Evolutionary conservation across 2,797 vertebrate genomes (phyloP).

Genomic region (Intellagama lesueurii): DNA sequence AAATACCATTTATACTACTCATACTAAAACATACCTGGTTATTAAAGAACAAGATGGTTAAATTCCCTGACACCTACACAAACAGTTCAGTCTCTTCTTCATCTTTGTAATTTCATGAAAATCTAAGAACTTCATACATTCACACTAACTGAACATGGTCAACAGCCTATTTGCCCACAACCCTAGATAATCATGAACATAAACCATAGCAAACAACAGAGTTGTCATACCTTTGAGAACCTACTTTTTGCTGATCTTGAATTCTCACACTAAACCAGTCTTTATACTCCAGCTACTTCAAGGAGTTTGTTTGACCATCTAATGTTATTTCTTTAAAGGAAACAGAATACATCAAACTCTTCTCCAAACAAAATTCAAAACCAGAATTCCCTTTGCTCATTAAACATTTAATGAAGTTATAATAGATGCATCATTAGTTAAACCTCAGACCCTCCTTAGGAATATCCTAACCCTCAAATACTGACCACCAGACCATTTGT

Average conservation of each 20-base stretch:
- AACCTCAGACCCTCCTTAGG: background rate
- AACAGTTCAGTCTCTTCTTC: background rate
- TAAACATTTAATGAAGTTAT: background rate
- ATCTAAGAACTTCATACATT: background rate
- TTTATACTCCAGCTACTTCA: background rate
- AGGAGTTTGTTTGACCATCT: background rate
- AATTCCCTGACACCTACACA: background rate
- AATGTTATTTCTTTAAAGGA: background rate
- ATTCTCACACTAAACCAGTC: background rate
- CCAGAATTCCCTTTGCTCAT: background rate
- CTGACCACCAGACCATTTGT: rapidly evolving
- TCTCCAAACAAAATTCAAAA: background rate
- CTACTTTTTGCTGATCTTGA: too few species aligned
- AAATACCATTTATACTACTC: background rate
- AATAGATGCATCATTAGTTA: rapidly evolving
- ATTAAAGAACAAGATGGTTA: background rate
- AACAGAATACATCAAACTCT: background rate
- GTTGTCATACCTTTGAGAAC: too few species aligned
- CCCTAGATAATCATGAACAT: too few species aligned
- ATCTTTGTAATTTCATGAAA: conserved; percentile 3
- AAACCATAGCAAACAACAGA: too few species aligned
- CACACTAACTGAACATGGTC: background rate
- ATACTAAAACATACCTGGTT: background rate
- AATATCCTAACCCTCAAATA: rapidly evolving
- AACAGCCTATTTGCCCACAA: background rate